Evolutionary conservation across 2,888 invertebrate species (phyloP), one percentile per base, ranked within the genome.

Genomic region (Anthoptus insignis): DNA sequence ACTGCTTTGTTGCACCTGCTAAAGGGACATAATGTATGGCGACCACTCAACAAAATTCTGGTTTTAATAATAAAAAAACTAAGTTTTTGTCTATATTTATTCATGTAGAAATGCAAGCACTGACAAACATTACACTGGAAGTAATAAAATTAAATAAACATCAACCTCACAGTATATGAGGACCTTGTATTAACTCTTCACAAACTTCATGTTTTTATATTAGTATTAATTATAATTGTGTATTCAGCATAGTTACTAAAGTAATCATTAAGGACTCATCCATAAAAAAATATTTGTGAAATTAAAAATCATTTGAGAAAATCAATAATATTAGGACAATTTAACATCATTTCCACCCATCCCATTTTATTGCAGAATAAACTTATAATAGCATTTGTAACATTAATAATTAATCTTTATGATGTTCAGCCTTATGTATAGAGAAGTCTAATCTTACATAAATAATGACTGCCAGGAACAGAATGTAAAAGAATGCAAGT

Each of bases 391-490:
- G 67, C 8, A 9, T 32, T 39, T 39, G 39, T 9, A 50, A 67
- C 68, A 67, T 67, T 70, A 66, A 75, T 32, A 76, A 68, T 85
- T 89, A 92, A 70, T 94, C 94, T 79, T 94, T 94, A 79, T 89
- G 89, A 75, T 94, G 94, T 77, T 95, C 95, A 83, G 95, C 94
- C 86, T 96, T 96, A 76, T 95, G 95, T 77, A 99, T 98, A 64
- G 99, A 98, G 92, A 99, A 99, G 93, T 99, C 99, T 83, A 99
- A 94, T 76, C 99, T 95, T 68, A 99, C 98, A 91, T 98, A 99
- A 78, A 99, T 93, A 83, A 99, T 99, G 64, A 99, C 98, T 77
- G 97, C 92, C 60, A 99, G 82, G 93, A 99, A 99, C 71, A 99
- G 92, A 39, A 97, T 89, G 85, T 98, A 98, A 73, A 99, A 95